phyloP scores from a whole-genome alignment of 2,888 invertebrate genomes.

The Blera fallax region DNA sequence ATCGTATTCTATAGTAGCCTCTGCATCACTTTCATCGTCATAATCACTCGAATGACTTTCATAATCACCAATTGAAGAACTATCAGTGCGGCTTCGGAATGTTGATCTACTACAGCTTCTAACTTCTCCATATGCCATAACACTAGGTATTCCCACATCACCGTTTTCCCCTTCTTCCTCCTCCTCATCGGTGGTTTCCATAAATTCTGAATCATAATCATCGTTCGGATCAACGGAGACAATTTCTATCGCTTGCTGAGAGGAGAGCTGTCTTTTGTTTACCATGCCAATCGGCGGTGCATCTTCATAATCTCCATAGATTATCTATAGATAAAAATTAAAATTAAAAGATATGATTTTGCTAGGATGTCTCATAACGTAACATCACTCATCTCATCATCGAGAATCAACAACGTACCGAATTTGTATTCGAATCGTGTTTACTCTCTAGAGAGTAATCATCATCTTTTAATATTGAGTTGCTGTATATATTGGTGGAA shows the following conservation, averaged over 20 bases:
- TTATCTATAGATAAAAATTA: slow-evolving; percentile 74
- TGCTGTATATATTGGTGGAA: slow-evolving; percentile 60
- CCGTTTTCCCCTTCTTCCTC: slow-evolving; percentile 69
- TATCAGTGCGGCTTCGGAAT: slow-evolving; percentile 80
- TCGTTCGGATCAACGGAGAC: slow-evolving; percentile 77
- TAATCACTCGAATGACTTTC: slow-evolving; percentile 81
- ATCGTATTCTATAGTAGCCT: slow-evolving; percentile 9
- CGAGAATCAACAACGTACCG: slow-evolving; percentile 75
- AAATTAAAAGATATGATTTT: slow-evolving; percentile 42
- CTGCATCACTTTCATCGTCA: slow-evolving; percentile 76
- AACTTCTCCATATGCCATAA: slow-evolving; percentile 73
- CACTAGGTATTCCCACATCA: slow-evolving; percentile 29
- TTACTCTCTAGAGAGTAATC: slow-evolving; percentile 74
- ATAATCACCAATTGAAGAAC: slow-evolving; percentile 81
- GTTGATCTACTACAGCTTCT: slow-evolving; percentile 77
- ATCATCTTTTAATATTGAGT: slow-evolving; percentile 74
- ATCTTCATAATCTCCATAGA: slow-evolving; percentile 76
- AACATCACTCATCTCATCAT: slow-evolving; percentile 38
- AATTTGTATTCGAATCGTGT: slow-evolving; percentile 76
- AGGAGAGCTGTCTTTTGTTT: slow-evolving; percentile 25
- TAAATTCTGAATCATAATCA: slow-evolving; percentile 74
- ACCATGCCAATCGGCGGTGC: slow-evolving; percentile 5
- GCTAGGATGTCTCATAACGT: slow-evolving; percentile 8
- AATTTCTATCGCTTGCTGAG: slow-evolving; percentile 75
- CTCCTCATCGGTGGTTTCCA: slow-evolving; percentile 64